These are phyloP conservation scores for Trinorchestia longiramus DNA, from an alignment of 1,140 invertebrate genomes.

Conservation along the genomic window DNA sequence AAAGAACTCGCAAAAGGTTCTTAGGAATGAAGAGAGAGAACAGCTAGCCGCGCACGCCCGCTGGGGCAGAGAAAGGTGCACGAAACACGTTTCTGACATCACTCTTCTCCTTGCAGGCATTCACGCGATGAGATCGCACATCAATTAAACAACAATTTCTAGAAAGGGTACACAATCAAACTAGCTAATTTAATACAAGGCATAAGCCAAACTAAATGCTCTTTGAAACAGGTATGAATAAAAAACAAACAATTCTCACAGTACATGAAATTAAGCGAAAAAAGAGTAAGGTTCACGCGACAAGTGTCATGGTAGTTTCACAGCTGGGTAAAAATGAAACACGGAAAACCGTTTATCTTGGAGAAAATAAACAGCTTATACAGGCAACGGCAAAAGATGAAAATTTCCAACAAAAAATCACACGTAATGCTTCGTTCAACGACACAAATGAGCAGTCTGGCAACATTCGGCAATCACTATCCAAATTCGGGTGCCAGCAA, in stretches of 20 bases:
- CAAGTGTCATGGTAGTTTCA: not conserved
- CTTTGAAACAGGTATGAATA: not conserved
- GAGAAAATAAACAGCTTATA: not conserved
- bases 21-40: not conserved
- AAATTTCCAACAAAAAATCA: not conserved
- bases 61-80: slow-evolving; percentile 48
- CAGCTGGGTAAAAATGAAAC: not conserved
- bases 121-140: not conserved
- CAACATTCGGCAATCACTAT: not conserved
- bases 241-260: not conserved
- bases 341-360: not conserved
- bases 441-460: not conserved
- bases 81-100: slow-evolving; percentile 34
- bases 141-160: not conserved
- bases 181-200: not conserved
- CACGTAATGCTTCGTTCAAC: not conserved
- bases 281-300: not conserved
- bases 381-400: not conserved
- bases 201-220: not conserved
- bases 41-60: not conserved
- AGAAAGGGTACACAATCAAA: not conserved
- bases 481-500: not conserved
- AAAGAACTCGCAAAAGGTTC: slow-evolving; percentile 52
- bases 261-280: not conserved
- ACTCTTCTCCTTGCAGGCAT: slow-evolving; percentile 25